Percentiles rank a stretch among this genome's conserved stretches.
phyloP scores from a whole-genome alignment of 2,888 invertebrate genomes.

The Melipona bicolor region DNA sequence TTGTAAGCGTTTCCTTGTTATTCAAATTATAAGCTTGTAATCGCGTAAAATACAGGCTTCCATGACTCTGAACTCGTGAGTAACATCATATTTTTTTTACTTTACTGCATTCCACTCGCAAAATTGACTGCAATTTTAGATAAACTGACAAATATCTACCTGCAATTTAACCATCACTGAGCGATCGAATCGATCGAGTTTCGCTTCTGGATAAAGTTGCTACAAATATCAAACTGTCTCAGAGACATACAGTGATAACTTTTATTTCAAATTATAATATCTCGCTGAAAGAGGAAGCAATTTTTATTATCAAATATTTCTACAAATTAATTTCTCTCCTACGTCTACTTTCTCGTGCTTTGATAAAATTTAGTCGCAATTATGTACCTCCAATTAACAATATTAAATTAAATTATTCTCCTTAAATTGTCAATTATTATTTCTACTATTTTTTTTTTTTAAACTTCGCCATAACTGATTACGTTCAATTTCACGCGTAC shows the following conservation, averaged over 20 bases:
- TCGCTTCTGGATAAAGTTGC: too few species aligned
- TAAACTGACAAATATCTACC: too few species aligned
- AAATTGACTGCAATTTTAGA: too few species aligned
- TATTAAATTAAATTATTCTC: background rate
- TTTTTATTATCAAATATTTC: background rate
- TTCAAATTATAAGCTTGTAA: background rate
- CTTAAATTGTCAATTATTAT: background rate
- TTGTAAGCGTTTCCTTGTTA: background rate
- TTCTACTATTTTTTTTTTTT: background rate
- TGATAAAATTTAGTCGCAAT: background rate
- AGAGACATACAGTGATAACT: too few species aligned
- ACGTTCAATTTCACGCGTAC: background rate
- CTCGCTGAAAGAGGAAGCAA: too few species aligned
- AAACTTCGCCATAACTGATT: background rate
- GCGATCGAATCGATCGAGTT: too few species aligned
- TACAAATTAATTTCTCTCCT: background rate
- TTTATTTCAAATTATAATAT: too few species aligned
- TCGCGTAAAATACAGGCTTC: background rate
- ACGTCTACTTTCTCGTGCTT: background rate
- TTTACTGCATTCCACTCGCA: too few species aligned
- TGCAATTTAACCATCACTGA: too few species aligned
- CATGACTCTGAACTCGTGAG: background rate
- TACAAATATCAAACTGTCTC: too few species aligned
- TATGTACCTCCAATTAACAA: background rate
- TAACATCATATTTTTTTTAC: too few species aligned